Evolutionary conservation across 2,888 invertebrate genomes (phyloP).

Genomic region (Pilophorus perplexus): DNA sequence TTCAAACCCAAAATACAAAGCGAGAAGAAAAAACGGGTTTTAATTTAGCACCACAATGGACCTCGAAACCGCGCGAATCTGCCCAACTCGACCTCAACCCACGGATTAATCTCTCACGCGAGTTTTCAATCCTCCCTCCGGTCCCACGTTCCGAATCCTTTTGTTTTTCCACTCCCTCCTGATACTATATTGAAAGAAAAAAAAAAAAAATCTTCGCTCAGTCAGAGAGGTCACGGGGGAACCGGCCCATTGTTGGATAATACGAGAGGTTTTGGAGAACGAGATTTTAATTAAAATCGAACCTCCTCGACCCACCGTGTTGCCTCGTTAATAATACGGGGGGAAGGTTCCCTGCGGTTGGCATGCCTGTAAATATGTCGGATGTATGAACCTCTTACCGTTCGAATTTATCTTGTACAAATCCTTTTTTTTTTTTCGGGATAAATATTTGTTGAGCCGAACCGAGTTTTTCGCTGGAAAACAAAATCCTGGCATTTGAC

Average conservation of each 20-base stretch:
- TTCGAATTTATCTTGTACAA: constrained; percentile 3
- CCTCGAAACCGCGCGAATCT: neutral
- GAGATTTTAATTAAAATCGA: constrained; percentile 35
- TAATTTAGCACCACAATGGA: constrained; percentile 26
- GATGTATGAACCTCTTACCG: constrained; percentile 5
- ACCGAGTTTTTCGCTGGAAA: neutral
- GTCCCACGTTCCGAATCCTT: constrained; percentile 16
- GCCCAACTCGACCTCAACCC: neutral
- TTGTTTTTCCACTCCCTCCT: too few species aligned
- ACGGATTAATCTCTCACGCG: constrained; percentile 2
- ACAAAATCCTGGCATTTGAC: neutral
- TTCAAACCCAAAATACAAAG: neutral
- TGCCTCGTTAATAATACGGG: constrained; percentile 32
- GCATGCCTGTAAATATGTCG: constrained; percentile 23
- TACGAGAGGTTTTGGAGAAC: constrained; percentile 31
- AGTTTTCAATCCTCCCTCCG: neutral
- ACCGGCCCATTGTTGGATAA: constrained; percentile 25
- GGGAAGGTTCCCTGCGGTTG: constrained; percentile 25
- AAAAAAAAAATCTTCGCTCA: neutral
- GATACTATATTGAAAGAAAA: constrained; percentile 19
- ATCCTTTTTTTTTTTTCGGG: constrained; percentile 2
- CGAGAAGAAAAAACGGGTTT: neutral
- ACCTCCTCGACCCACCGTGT: constrained; percentile 22
- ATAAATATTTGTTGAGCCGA: too few species aligned
- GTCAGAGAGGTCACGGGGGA: neutral